Evolutionary conservation across 1,140 invertebrate species (phyloP), one percentile per base, ranked within the genome.

Genomic region (Thrips palmi): DNA sequence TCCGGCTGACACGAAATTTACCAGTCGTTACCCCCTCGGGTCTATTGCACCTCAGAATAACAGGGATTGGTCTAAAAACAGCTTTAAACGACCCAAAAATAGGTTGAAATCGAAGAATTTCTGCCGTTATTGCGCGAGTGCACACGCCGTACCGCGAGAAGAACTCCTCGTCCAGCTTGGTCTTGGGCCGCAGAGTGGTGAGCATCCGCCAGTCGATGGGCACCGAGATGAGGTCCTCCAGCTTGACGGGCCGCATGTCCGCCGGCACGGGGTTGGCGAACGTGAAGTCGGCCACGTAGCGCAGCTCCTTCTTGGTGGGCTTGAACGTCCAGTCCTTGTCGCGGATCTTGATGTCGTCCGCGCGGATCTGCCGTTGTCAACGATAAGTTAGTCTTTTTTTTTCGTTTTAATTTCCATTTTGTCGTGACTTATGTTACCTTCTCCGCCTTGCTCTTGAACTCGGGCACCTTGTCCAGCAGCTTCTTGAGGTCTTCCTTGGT

Each of bases 181-280:
- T 68, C 51, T 84, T 84, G 0, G 86, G 85, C 47, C 85, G 61
- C 8, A 83, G 51, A 8, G 80, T 76, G 5, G 86, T 92, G 5
- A 92, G 57, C 86, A 92, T 92, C 53, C 76, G 71, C 86, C 86
- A 92, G 49, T 87, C 81, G 37, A 92, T 92, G n/a, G 81, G 70
- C 2, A 89, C 81, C 11, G 71, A 62, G 43, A 78, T 78, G 20
- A 91, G 58, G 48, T 89, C 83, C 38, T 77, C 71, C 28, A 89
- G 62, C 49, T 74, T 71, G 14, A 85, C 62, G 17, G 63, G 62
- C 47, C 67, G 66, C 85, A 91, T 89, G 53, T 84, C 79, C 0
- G 67, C 58, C 2, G 85, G 84, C 36, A 85, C 62, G 0, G 85
- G 85, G 60, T 89, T 72, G 37, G 75, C 72, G 52, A 80, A 83